Conservation (phyloP, 1,140 invertebrate species). For the Limonius californicus region DNA sequence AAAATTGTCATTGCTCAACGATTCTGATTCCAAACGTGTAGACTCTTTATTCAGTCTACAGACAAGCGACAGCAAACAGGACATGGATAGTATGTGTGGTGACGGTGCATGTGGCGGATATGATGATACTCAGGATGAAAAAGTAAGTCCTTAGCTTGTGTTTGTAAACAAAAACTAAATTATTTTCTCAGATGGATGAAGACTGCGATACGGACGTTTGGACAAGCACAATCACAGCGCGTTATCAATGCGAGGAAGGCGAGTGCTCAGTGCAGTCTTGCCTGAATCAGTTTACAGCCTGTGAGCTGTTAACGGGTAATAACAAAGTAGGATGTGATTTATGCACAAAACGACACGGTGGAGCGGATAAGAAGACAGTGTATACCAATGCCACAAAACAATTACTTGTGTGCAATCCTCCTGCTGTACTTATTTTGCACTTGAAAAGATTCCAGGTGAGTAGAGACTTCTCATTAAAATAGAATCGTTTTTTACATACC, state of each 20-base stretch:
- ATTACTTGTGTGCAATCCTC: slow-evolving; percentile 84
- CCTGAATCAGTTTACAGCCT: slow-evolving; percentile 85
- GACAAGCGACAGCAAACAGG: slow-evolving; percentile 14
- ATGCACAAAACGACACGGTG: slow-evolving; percentile 73
- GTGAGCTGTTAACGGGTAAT: slow-evolving; percentile 82
- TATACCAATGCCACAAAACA: slow-evolving; percentile 90
- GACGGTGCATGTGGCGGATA: slow-evolving; percentile 30
- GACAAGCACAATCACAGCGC: slow-evolving; percentile 54
- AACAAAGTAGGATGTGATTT: slow-evolving; percentile 91
- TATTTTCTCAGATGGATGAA: slow-evolving; percentile 40
- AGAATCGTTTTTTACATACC: no score
- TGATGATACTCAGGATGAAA: slow-evolving; percentile 30
- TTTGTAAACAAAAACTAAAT: no score
- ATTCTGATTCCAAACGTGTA: slow-evolving; percentile 35
- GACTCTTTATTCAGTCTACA: slow-evolving; percentile 19
- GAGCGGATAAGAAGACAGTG: slow-evolving; percentile 66
- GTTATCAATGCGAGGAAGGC: slow-evolving; percentile 68
- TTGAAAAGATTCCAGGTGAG: slow-evolving; percentile 82
- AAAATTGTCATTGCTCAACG: slow-evolving; percentile 42
- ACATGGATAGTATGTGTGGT: slow-evolving; percentile 16
- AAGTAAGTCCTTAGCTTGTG: no score
- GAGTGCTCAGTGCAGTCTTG: slow-evolving; percentile 84
- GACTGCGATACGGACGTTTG: slow-evolving; percentile 42
- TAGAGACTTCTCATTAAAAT: no score
- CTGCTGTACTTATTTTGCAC: slow-evolving; percentile 90